Evolutionary conservation across 2,797 vertebrate species (phyloP).

Genomic region (Lophius americanus): DNA sequence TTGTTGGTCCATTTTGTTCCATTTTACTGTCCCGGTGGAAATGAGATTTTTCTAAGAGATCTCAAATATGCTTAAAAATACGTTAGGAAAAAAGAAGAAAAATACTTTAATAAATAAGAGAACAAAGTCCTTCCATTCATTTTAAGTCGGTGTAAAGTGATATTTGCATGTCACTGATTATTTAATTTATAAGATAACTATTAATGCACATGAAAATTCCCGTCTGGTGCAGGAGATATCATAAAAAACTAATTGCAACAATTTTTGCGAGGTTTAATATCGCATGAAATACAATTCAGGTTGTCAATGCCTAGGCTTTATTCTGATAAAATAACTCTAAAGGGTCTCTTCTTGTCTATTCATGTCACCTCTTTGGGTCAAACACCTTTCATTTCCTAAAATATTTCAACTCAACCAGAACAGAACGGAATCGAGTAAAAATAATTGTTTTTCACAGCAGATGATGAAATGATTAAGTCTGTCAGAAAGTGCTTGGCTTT

Average conservation of each 20-base stretch:
- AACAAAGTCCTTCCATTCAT: background rate
- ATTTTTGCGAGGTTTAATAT: too few relatives aligned
- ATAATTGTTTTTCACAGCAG: too few relatives aligned
- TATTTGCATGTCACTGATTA: background rate
- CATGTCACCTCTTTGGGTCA: too few relatives aligned
- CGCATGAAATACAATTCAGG: too few relatives aligned
- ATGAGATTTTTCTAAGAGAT: slow-evolving; percentile 1
- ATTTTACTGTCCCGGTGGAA: slow-evolving; percentile 1
- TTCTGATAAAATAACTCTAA: too few relatives aligned
- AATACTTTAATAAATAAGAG: slow-evolving; percentile 15
- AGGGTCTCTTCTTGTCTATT: too few relatives aligned
- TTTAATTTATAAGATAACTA: background rate
- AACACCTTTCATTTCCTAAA: background rate
- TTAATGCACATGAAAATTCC: background rate
- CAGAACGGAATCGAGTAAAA: too few relatives aligned
- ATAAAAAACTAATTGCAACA: too few relatives aligned
- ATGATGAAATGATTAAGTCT: too few relatives aligned
- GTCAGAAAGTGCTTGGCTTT: too few relatives aligned
- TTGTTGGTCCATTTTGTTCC: slow-evolving; percentile 7
- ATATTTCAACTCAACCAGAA: slow-evolving; percentile 2
- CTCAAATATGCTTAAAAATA: slow-evolving; percentile 26
- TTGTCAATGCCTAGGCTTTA: too few relatives aligned
- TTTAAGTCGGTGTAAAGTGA: background rate
- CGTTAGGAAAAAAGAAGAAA: background rate
- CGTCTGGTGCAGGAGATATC: background rate